Base-by-base conservation (phyloP, 2,888 invertebrate genomes). In the Carabus problematicus region DNA sequence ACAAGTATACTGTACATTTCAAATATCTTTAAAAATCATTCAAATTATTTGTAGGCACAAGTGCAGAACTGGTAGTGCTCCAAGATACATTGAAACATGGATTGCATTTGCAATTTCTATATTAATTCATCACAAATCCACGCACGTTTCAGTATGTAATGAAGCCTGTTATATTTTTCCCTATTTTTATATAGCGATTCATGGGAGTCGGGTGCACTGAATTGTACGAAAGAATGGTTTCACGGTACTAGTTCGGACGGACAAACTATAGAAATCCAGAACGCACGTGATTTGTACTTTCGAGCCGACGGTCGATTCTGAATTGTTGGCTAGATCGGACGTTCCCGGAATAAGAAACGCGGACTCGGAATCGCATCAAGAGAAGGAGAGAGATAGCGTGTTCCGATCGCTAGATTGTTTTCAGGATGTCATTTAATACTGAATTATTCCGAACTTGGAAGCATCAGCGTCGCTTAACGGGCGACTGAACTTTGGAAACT, bases 401-500 rank as follows among this genome's bases (percentile, higher is more conserved):
- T 43, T 45, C 43, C 45, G 55, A 19, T 42, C 18, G 56, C 29
- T n/a, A 56, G 64, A 64, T 64, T 64, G 60, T 68, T 60, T 68
- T 45, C 60, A 40, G 43, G 61, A 61, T 68, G 68, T 61, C 68
- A 68, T 68, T 68, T 68, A 68, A 68, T 61, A 68, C 42, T 19
- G 61, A 68, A 68, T 68, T 68, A 68, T 68, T 61, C 60, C 11
- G 45, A 62, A 61, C 39, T 40, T 29, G 62, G 40, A 7, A 49
- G 14, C 52, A 52, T 52, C 52, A 63, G 54, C 52, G 41, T 52
- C 60, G 63, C 63, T 63, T 63, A 52, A 63, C 63, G 58, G 40
- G 9, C 59, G 49, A 59, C 58, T 58, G 49, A 69, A 69, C 55
- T 69, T 69, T 69, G 62, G 62, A 69, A 69, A 69, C 52, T 69